Percentiles rank a stretch among this genome's conserved stretches.
Evolutionary conservation across 2,888 invertebrate species (phyloP).

Genomic region (Hemaris fuciformis): DNA sequence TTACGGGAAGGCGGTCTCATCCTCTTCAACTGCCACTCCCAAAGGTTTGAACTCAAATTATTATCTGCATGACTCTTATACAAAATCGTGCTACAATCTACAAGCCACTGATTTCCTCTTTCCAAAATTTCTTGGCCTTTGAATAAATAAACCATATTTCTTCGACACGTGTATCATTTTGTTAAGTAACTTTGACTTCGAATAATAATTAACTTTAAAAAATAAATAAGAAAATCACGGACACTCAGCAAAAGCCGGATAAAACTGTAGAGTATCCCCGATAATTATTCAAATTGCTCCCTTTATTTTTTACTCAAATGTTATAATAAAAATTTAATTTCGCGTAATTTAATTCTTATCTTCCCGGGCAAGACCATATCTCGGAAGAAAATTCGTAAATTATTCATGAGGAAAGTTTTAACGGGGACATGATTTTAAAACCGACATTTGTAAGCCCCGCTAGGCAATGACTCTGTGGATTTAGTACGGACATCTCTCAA

Average conservation of each 20-base stretch:
- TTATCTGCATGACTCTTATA: slow-evolving; percentile 58
- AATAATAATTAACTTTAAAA: background rate
- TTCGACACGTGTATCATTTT: background rate
- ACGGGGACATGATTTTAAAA: slow-evolving; percentile 78
- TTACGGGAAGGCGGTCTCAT: slow-evolving; percentile 72
- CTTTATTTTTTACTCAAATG: slow-evolving; percentile 69
- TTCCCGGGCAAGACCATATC: slow-evolving; percentile 74
- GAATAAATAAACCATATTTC: background rate
- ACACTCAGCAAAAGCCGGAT: slow-evolving; percentile 21
- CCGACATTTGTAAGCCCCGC: slow-evolving; percentile 74
- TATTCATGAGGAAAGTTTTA: slow-evolving; percentile 80
- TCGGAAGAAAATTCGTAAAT: slow-evolving; percentile 78
- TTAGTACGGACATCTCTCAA: slow-evolving; percentile 27
- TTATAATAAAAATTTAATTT: slow-evolving; percentile 75
- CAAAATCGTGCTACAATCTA: slow-evolving; percentile 44
- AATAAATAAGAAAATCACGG: slow-evolving; percentile 10
- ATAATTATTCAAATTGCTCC: slow-evolving; percentile 73
- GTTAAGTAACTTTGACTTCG: too few species aligned
- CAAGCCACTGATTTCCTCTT: slow-evolving; percentile 6
- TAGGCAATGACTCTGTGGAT: slow-evolving; percentile 52
- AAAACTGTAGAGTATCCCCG: slow-evolving; percentile 29
- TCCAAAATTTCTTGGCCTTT: background rate
- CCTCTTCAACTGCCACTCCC: slow-evolving; percentile 68
- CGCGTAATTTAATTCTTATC: slow-evolving; percentile 77
- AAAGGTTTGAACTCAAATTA: slow-evolving; percentile 69